Conservation (phyloP, 2,888 invertebrate genomes). For the Leucophora obtusa region DNA sequence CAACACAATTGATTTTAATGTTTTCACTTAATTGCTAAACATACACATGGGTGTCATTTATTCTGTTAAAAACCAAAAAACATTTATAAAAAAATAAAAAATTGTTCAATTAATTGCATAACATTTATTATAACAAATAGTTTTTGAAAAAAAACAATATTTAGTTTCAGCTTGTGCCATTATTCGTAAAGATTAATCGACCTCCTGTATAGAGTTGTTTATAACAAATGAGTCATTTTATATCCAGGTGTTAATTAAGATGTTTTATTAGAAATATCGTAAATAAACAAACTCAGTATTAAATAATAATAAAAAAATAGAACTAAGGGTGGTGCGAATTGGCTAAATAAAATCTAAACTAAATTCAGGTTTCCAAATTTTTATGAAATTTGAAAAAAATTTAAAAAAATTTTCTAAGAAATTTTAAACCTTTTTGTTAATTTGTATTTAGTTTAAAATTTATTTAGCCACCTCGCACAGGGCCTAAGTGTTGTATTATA, state of each 20-base stretch:
- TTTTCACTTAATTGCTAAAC: constrained; percentile 28
- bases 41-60: background rate
- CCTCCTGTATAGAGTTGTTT: constrained; percentile 3
- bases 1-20: constrained; percentile 12
- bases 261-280: no score
- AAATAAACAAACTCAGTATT: background rate
- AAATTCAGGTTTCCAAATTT: no score
- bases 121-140: constrained; percentile 49
- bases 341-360: no score
- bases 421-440: no score
- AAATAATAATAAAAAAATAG: no score
- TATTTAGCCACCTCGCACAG: no score
- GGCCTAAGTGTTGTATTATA: no score
- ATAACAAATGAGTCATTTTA: constrained; percentile 34
- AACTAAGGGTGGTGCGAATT: no score
- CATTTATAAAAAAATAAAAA: constrained; percentile 15
- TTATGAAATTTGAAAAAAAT: no score
- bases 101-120: constrained; percentile 44
- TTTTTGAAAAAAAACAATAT: constrained; percentile 17
- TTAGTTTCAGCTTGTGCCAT: constrained; percentile 42
- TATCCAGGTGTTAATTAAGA: constrained; percentile 55
- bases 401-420: no score
- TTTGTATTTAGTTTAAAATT: no score
- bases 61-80: background rate
- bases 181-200: constrained; percentile 25